phyloP scores from a whole-genome alignment of 2,113 vertebrate species.

The Pachycephala philippinensis region DNA sequence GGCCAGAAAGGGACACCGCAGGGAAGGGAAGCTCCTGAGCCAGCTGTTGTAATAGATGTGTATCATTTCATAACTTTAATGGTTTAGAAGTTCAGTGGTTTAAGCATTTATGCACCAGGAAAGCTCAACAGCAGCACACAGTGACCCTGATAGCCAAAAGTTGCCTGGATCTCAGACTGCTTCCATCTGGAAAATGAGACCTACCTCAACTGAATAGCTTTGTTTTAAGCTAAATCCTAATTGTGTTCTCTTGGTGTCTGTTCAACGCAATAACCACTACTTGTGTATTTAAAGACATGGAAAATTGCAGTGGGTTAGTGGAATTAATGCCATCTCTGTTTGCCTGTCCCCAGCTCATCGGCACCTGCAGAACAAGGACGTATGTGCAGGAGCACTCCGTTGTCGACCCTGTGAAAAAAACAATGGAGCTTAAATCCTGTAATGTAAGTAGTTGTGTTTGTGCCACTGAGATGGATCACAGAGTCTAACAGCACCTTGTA shows the following conservation, averaged over 20 bases:
- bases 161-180: not conserved
- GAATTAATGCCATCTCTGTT: not conserved
- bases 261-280: not conserved
- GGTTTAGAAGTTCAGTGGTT: not conserved
- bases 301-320: not conserved
- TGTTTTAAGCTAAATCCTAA: not conserved
- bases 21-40: not conserved
- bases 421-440: slow-evolving; percentile 89
- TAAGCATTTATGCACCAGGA: accelerated
- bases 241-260: not conserved
- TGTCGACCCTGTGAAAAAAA: slow-evolving; percentile 86
- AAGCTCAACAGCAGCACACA: not conserved
- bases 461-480: not conserved
- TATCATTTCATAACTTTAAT: not conserved
- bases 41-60: not conserved
- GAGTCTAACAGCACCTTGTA: not conserved
- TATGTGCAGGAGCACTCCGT: slow-evolving; percentile 94
- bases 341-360: slow-evolving; percentile 82
- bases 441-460: slow-evolving; percentile 82
- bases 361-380: slow-evolving; percentile 83
- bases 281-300: not conserved
- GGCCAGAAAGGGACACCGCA: not conserved
- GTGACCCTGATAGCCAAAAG: not conserved
- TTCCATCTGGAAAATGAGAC: not conserved
- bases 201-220: not conserved